phyloP scores from a whole-genome alignment of 2,113 vertebrate genomes.

The Xiphophorus hellerii region DNA sequence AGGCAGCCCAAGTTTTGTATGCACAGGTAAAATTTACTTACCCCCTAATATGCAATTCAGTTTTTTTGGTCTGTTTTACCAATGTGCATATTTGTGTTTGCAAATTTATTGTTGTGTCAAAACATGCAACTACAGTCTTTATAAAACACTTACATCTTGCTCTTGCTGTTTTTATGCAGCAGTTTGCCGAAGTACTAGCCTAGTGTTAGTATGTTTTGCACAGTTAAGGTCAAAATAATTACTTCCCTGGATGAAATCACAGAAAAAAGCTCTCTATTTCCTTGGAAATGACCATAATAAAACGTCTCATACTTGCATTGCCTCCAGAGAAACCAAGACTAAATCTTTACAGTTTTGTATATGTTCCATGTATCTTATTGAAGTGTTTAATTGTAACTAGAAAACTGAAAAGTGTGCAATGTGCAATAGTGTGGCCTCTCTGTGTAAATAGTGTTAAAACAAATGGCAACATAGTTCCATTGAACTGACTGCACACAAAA shows the following conservation, averaged over 20 bases:
- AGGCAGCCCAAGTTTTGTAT: conserved; percentile 99
- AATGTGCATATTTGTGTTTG: background rate
- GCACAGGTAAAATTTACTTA: conserved; percentile 86
- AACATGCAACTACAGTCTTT: background rate
- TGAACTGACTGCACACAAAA: background rate
- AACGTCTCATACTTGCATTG: no score
- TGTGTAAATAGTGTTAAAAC: no score
- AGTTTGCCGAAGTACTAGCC: background rate
- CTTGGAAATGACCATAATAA: no score
- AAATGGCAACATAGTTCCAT: background rate
- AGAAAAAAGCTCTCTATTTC: no score
- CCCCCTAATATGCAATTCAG: background rate
- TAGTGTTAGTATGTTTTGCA: background rate
- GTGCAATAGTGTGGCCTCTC: no score
- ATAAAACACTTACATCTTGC: background rate
- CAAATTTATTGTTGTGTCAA: background rate
- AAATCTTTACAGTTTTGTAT: no score
- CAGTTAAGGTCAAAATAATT: no score
- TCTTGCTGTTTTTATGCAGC: background rate
- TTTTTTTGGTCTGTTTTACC: background rate
- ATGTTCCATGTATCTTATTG: no score
- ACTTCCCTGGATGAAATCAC: no score
- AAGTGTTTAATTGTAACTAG: no score
- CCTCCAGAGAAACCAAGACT: no score
- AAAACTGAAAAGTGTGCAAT: no score